These are phyloP conservation scores for Alviniconcha strummeri DNA, from an alignment of 2,888 invertebrate genomes.

Conservation along the genomic window DNA sequence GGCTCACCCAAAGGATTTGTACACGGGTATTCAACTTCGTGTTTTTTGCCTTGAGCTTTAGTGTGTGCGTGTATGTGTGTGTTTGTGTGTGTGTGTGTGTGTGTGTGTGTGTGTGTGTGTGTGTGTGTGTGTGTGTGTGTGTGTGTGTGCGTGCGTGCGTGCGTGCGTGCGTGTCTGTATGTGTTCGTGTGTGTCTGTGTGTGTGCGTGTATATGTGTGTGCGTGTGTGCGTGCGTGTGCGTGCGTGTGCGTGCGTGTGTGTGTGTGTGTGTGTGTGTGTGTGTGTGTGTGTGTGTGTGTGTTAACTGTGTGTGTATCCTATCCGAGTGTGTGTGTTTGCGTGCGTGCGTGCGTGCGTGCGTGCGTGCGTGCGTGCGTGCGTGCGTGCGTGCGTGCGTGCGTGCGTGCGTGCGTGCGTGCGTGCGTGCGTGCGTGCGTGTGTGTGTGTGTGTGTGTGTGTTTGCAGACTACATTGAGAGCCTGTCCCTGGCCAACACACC, in stretches of 20 bases:
- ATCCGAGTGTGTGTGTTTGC: background rate
- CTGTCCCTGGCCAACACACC: conserved; percentile 90
- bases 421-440: background rate
- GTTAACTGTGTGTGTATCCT: background rate
- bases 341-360: background rate
- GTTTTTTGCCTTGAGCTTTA: no score
- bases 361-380: no score
- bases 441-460: background rate
- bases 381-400: background rate
- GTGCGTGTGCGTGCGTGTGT: background rate
- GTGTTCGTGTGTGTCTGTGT: background rate
- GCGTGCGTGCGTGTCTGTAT: background rate
- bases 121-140: background rate
- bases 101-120: background rate
- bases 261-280: background rate
- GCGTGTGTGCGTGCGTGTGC: background rate
- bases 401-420: no score
- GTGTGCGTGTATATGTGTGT: background rate
- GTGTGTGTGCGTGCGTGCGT: background rate
- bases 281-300: background rate
- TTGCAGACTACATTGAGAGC: conserved; percentile 83
- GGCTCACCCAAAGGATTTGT: conserved; percentile 64
- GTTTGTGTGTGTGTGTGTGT: background rate
- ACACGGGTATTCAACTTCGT: conserved; percentile 58
- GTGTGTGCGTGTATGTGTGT: background rate